These are phyloP conservation scores for Cataglyphis livida DNA, from an alignment of 2,888 invertebrate genomes.

Conservation along the genomic window DNA sequence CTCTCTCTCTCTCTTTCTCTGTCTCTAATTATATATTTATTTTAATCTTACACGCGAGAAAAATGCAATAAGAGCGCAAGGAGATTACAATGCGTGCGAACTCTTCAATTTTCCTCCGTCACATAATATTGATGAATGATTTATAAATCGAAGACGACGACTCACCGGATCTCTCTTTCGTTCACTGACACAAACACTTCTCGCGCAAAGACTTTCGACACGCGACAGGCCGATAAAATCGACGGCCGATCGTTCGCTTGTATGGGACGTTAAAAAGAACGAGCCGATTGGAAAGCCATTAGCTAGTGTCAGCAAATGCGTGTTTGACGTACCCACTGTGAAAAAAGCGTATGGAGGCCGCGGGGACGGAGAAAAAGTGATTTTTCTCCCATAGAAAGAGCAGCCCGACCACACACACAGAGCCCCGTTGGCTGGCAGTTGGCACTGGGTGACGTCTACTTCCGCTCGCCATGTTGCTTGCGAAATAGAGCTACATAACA, in stretches of 20 bases:
- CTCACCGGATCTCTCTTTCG: constrained; percentile 57
- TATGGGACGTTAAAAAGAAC: constrained; percentile 30
- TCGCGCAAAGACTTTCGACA: background rate
- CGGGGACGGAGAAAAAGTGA: constrained; percentile 76
- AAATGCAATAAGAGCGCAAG: constrained; percentile 24
- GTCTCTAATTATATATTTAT: background rate
- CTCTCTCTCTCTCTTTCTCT: background rate
- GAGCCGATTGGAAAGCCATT: constrained; percentile 35
- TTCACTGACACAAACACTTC: constrained; percentile 64
- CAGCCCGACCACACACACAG: constrained; percentile 70
- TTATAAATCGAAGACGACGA: constrained; percentile 51
- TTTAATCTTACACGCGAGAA: constrained; percentile 7
- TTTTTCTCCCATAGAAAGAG: constrained; percentile 78
- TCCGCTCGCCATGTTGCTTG: constrained; percentile 81
- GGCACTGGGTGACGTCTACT: constrained; percentile 85
- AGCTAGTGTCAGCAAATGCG: constrained; percentile 31
- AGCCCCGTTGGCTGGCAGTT: constrained; percentile 82
- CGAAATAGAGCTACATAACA: constrained; percentile 67
- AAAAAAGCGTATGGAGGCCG: constrained; percentile 72
- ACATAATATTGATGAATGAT: constrained; percentile 58
- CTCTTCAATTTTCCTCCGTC: background rate
- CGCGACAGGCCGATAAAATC: constrained; percentile 33
- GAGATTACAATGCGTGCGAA: constrained; percentile 13
- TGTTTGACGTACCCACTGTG: constrained; percentile 75
- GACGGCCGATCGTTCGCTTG: constrained; percentile 45